Base-by-base conservation (phyloP, 2,797 vertebrate genomes). In the Lophius americanus region DNA sequence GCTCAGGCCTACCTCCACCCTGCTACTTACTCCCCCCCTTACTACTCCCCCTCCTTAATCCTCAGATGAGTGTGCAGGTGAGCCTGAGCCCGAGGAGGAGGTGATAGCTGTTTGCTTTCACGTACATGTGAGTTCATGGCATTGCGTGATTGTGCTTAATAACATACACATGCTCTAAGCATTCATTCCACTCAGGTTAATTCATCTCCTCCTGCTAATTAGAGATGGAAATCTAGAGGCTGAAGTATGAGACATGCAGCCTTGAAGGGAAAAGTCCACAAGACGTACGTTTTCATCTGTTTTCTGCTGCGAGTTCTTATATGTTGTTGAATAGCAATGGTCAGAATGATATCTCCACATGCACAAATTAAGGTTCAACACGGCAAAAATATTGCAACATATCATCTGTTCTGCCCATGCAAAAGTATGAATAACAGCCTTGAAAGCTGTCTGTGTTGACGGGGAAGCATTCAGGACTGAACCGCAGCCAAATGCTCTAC, bases 181-280 rank as follows among this genome's bases (percentile, higher is more conserved):
- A 4, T 55, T 65, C 38, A 12, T 49, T 78, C 72, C 80, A 75
- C 77, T 43, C 78, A 57, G 63, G 63, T 89, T 82, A 69, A 64
- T 74, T 78, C 23, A 7, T 76, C 54, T 74, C 60, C 70, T 80
- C 35, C 7, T 8, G 46, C 60, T 86, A 87, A 90, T 89, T 87
- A 82, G 54, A 83, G 82, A 89, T 81, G 70, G 52, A 74, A 79
- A 85, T 86, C 85, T 74, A 12, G 81, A 69, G 33, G 73, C 73
- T 48, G 47, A 59, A 69, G 56, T 35, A 42, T 51, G 23, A 23
- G 23, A 23, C 23, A 23, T 23, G 23, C 23, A 23, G 23, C 23
- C 23, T 23, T 23, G 23, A 23, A 23, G 23, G 23, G 23, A 23
- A 23, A 23, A 23, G 23, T 23, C 23, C 23, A 23, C 23, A 23